Evolutionary conservation across 2,888 invertebrate genomes (phyloP).

Genomic region (Cephus pulcher): DNA sequence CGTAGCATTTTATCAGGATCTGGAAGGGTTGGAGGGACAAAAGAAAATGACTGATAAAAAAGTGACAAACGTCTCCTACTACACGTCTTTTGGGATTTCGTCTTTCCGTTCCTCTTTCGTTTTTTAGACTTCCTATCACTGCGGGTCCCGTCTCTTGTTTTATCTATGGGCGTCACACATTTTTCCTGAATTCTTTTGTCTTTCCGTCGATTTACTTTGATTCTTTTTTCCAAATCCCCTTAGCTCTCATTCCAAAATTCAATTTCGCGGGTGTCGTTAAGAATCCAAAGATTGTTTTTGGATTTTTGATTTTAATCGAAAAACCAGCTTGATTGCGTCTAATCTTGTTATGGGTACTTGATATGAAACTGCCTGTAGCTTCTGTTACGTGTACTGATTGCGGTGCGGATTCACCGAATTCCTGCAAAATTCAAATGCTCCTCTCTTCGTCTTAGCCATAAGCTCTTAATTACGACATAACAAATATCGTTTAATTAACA

Average conservation of each 20-base stretch:
- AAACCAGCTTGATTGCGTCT: background rate
- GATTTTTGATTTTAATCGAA: background rate
- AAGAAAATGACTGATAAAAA: conserved; percentile 6
- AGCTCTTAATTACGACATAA: conserved; percentile 2
- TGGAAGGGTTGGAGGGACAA: background rate
- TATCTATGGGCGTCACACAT: background rate
- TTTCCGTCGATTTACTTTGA: background rate
- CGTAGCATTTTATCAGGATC: conserved; percentile 7
- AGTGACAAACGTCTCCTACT: conserved; percentile 14
- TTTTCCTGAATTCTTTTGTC: background rate
- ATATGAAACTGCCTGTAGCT: background rate
- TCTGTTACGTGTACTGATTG: background rate
- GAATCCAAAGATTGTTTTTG: background rate
- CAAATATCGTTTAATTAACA: conserved; percentile 21
- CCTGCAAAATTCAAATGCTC: background rate
- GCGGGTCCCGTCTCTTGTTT: background rate
- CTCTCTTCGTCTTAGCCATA: background rate
- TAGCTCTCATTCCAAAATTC: background rate
- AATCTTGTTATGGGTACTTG: background rate
- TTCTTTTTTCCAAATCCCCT: background rate
- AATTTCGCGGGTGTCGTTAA: background rate
- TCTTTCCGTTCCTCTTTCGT: background rate
- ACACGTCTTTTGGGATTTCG: conserved; percentile 3
- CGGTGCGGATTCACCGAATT: background rate
- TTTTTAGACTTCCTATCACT: background rate